These are phyloP conservation scores for Amia ocellicauda DNA, from an alignment of 2,113 vertebrate genomes.

Conservation along the genomic window DNA sequence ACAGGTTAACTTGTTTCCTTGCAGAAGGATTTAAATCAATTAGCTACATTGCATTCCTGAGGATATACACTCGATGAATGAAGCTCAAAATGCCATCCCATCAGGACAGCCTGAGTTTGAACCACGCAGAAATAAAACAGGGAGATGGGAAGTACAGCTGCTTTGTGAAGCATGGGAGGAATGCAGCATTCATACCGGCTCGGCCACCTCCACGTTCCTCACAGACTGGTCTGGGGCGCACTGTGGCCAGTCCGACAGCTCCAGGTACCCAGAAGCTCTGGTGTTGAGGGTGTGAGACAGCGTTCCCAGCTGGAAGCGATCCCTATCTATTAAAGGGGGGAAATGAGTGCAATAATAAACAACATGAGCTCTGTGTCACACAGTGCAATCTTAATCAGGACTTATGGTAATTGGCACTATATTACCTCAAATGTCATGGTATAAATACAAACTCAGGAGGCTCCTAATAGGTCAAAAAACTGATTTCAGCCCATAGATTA, in stretches of 20 bases:
- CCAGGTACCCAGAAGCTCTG: constrained; percentile 84
- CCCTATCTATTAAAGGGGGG: constrained; percentile 77
- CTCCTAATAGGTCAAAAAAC: constrained; percentile 75
- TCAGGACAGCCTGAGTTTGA: too few species aligned
- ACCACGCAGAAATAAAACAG: too few species aligned
- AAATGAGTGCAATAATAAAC: constrained; percentile 39
- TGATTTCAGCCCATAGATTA: constrained; percentile 80
- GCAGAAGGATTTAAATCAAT: too few species aligned
- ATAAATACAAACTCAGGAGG: constrained; percentile 77
- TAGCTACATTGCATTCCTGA: too few species aligned
- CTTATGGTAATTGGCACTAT: constrained; percentile 69
- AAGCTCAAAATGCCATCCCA: too few species aligned
- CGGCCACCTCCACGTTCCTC: constrained; percentile 84
- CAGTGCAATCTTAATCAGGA: constrained; percentile 64
- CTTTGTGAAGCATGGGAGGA: too few species aligned
- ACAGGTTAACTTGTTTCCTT: too few species aligned
- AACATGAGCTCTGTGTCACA: constrained; percentile 52
- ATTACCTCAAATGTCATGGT: constrained; percentile 75
- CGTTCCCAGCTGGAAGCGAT: constrained; percentile 92
- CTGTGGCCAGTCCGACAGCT: constrained; percentile 89
- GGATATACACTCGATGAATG: too few species aligned
- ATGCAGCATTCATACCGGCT: constrained; percentile 72
- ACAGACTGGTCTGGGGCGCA: constrained; percentile 87
- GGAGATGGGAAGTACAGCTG: too few species aligned
- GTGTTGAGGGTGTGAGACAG: constrained; percentile 89